These are phyloP conservation scores for Macrotus californicus DNA, from an alignment of 2,113 vertebrate genomes.

Conservation along the genomic window DNA sequence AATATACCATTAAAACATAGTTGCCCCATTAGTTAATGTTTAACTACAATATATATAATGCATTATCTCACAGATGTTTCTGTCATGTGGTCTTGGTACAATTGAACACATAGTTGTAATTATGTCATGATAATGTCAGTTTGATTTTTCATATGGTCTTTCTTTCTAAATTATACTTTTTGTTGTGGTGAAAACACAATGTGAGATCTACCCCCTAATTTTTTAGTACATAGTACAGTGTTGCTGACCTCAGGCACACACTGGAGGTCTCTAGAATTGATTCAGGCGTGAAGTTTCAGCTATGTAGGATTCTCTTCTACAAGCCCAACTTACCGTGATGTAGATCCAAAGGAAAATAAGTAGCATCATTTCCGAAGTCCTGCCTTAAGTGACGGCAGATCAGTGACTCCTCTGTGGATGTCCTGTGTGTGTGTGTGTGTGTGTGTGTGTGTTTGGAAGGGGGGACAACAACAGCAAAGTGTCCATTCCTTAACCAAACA, in stretches of 20 bases:
- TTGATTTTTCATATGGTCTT: conserved; percentile 20
- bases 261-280: not conserved
- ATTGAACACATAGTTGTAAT: not conserved
- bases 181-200: not conserved
- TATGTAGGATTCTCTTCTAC: not conserved
- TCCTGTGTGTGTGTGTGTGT: not conserved
- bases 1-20: not conserved
- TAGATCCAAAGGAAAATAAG: not conserved
- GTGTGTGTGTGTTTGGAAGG: not conserved
- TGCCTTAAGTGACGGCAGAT: not conserved
- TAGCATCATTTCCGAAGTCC: not conserved
- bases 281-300: not conserved
- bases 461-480: not conserved
- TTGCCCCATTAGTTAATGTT: not conserved
- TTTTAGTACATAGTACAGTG: not conserved
- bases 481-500: not conserved
- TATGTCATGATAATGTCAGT: conserved; percentile 15
- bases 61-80: conserved; percentile 12
- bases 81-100: not conserved
- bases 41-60: not conserved
- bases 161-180: not conserved
- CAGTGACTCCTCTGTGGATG: not conserved
- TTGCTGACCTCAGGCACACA: not conserved
- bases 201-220: not conserved
- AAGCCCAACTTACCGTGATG: not conserved